Base-by-base conservation (phyloP, 2,888 invertebrate genomes). In the Sussaba pulchella region DNA sequence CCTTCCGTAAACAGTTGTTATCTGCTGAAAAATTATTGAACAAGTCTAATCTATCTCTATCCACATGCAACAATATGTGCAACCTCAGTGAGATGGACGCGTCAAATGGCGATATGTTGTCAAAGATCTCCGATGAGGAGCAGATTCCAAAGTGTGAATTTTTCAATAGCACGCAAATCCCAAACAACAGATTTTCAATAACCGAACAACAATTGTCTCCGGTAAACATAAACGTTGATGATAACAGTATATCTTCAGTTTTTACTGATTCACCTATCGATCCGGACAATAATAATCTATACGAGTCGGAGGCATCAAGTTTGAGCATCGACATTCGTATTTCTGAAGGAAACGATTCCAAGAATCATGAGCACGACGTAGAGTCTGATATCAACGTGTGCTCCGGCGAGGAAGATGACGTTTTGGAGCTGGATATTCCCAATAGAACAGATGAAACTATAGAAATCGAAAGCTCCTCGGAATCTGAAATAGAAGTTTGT, bases 1-100 rank as follows among this genome's bases (percentile, higher is more conserved):
- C 26, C 31, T 69, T 50, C 19, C 17, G 47, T 26, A 47, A 72
- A 61, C 39, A 61, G n/a, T 57, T 74, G 31, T 52, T 57, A 26
- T 66, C 21, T 14, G 5, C 36, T 54, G 19, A 6, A 1, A 41
- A 45, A 31, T 61, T 21, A 36, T 47, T 26, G 12, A 45, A 17
- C 2, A 26, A 26, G 41, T 71, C n/a, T 26, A 31, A 39, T 12
- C 10, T 12, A n/a, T 12, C 54, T 2, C 54, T 14, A 10, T 31
- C n/a, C n/a, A 1, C 31, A 31, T 8, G 54, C 26, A 26, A 31
- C 14, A 54, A 54, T 31, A 31, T 31, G 14, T 26, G 1, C 8
- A 24, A 26, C 14, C 1, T 14, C 14, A 6, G 26, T 2, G 31
- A 5, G 31, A 0, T 26, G 2, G 26, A 54, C 14, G 2, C 54